Conservation (phyloP, 2,888 invertebrate species). For the Chymomyza amoena region DNA sequence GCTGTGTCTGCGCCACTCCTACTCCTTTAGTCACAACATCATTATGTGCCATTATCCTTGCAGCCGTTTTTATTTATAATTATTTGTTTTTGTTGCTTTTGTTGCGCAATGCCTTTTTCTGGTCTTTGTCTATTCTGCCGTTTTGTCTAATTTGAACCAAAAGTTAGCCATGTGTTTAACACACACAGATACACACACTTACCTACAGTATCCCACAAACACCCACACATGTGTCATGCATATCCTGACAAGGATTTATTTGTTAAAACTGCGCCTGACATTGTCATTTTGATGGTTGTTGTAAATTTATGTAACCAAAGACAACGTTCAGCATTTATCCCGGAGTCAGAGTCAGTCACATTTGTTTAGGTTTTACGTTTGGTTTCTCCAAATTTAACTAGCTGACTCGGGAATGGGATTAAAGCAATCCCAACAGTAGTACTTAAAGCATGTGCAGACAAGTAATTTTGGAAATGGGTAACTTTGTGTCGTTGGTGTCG, state of each 20-base stretch:
- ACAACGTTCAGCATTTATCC: neutral
- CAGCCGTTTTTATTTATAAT: conserved; percentile 71
- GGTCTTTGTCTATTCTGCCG: conserved; percentile 57
- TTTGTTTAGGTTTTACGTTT: conserved; percentile 2
- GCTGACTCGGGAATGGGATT: neutral
- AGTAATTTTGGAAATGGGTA: neutral
- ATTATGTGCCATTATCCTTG: conserved; percentile 26
- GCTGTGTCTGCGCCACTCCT: neutral
- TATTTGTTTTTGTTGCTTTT: conserved; percentile 67
- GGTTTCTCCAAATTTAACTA: neutral
- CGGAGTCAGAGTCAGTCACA: conserved; percentile 5
- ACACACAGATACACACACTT: conserved; percentile 38
- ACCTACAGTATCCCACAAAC: conserved; percentile 10
- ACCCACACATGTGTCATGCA: neutral
- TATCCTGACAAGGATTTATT: conserved; percentile 42
- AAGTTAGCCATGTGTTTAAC: conserved; percentile 49
- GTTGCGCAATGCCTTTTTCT: conserved; percentile 49
- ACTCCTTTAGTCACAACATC: neutral
- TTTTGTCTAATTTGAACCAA: neutral
- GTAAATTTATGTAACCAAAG: conserved; percentile 58
- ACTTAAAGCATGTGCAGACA: neutral
- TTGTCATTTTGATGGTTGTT: conserved; percentile 56
- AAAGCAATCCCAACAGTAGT: neutral
- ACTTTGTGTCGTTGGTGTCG: too few relatives aligned
- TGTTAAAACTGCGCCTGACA: conserved; percentile 69